Evolutionary conservation across 2,888 invertebrate species (phyloP).

Genomic region (Alitta virens): DNA sequence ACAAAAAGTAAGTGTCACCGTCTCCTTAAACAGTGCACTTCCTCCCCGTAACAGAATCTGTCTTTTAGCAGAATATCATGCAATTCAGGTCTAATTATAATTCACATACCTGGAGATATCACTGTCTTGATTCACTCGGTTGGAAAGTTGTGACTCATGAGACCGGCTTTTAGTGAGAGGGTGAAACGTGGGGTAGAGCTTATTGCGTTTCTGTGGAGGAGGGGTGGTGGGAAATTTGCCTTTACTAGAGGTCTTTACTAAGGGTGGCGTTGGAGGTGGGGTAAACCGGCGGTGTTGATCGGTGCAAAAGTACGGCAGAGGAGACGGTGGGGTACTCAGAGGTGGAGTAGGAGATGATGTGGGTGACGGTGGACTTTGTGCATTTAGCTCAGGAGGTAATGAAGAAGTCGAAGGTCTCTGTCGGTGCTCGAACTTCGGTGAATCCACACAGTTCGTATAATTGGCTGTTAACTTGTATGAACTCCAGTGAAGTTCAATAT

Average conservation of each 20-base stretch:
- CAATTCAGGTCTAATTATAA: no score
- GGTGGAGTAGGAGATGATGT: conserved; percentile 52
- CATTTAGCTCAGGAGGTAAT: conserved; percentile 36
- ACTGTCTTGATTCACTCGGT: conserved; percentile 61
- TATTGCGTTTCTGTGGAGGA: conserved; percentile 75
- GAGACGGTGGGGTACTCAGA: conserved; percentile 52
- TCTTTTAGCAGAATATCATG: no score
- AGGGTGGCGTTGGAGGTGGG: conserved; percentile 62
- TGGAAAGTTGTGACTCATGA: conserved; percentile 83
- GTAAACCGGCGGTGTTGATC: conserved; percentile 51
- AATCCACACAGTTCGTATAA: conserved; percentile 51
- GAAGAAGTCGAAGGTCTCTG: conserved; percentile 47
- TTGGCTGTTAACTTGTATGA: conserved; percentile 64
- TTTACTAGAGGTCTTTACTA: conserved; percentile 52
- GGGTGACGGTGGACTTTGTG: conserved; percentile 48
- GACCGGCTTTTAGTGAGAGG: conserved; percentile 82
- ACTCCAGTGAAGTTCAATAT: conserved; percentile 84
- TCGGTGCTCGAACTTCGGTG: conserved; percentile 26
- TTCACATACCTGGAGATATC: conserved; percentile 48
- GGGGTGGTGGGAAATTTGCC: conserved; percentile 77
- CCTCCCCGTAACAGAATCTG: no score
- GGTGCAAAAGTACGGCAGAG: conserved; percentile 31
- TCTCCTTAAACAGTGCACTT: no score
- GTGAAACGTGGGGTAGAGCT: conserved; percentile 60
- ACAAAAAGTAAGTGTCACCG: no score